These are phyloP conservation scores for Lasiurus cinereus DNA, from an alignment of 2,113 vertebrate species.

Conservation along the genomic window DNA sequence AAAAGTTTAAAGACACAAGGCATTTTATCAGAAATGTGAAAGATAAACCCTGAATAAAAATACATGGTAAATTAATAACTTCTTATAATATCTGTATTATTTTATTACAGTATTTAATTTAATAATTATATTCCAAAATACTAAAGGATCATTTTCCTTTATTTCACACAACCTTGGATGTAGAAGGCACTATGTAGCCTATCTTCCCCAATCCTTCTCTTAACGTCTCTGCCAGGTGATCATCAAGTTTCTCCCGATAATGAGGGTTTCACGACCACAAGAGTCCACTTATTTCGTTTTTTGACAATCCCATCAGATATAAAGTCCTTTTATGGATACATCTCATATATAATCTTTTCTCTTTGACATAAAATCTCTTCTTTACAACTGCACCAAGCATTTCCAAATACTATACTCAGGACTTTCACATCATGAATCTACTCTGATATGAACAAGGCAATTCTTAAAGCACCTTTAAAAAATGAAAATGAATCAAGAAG, in stretches of 20 bases:
- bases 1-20: background rate
- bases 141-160: background rate
- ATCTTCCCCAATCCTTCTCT: background rate
- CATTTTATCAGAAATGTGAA: background rate
- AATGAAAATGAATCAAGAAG: background rate
- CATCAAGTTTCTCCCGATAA: background rate
- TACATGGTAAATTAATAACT: background rate
- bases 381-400: background rate
- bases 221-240: background rate
- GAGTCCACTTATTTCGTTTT: background rate
- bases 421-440: background rate
- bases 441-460: background rate
- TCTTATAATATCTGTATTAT: background rate
- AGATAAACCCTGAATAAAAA: background rate
- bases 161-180: background rate
- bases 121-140: background rate
- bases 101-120: background rate
- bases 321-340: background rate
- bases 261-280: background rate
- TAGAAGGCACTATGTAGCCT: background rate
- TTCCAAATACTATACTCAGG: constrained; percentile 2
- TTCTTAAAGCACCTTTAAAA: constrained; percentile 27
- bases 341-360: background rate
- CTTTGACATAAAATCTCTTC: constrained; percentile 7
- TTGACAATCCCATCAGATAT: background rate